A percentile compares a stretch with the other conserved stretches of the same genome.
These are phyloP conservation scores for Priocnemis perturbator DNA, from an alignment of 2,888 invertebrate species.

Conservation along the genomic window DNA sequence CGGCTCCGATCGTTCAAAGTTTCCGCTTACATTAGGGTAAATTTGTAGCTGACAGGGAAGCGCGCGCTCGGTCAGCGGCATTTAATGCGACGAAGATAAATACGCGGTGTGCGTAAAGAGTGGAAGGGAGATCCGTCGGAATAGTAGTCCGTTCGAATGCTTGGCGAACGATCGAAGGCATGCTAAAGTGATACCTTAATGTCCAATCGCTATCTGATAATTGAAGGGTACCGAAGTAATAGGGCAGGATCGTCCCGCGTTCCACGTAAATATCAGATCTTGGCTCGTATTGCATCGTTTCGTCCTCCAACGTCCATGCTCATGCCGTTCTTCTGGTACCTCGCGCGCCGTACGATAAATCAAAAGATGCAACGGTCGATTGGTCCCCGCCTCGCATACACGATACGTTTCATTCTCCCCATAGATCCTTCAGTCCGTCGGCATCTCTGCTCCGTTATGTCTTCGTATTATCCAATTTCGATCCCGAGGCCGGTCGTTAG, in stretches of 20 bases:
- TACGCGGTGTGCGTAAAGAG: neutral
- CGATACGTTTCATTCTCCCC: no score
- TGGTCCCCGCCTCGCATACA: no score
- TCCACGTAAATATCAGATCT: slow-evolving; percentile 33
- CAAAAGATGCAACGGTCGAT: slow-evolving; percentile 9
- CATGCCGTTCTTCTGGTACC: slow-evolving; percentile 15
- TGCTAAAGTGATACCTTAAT: neutral
- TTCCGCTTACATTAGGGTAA: neutral
- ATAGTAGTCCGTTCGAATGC: neutral
- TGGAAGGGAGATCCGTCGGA: slow-evolving; percentile 8
- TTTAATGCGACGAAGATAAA: slow-evolving; percentile 2
- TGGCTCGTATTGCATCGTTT: slow-evolving; percentile 8
- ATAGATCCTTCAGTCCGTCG: no score
- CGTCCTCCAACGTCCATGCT: slow-evolving; percentile 4
- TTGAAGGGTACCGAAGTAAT: slow-evolving; percentile 28
- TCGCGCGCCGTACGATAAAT: slow-evolving; percentile 24
- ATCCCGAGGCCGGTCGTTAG: no score
- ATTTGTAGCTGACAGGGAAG: neutral
- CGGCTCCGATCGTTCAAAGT: neutral
- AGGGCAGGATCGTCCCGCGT: neutral
- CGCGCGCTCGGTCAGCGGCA: neutral
- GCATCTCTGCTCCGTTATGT: no score
- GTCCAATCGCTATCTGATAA: slow-evolving; percentile 36
- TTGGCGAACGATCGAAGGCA: slow-evolving; percentile 17
- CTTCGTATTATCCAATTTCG: no score